Percentiles rank a stretch among this genome's conserved stretches.
Conservation (phyloP, 2,888 invertebrate genomes). For the Tortrix viridana region DNA sequence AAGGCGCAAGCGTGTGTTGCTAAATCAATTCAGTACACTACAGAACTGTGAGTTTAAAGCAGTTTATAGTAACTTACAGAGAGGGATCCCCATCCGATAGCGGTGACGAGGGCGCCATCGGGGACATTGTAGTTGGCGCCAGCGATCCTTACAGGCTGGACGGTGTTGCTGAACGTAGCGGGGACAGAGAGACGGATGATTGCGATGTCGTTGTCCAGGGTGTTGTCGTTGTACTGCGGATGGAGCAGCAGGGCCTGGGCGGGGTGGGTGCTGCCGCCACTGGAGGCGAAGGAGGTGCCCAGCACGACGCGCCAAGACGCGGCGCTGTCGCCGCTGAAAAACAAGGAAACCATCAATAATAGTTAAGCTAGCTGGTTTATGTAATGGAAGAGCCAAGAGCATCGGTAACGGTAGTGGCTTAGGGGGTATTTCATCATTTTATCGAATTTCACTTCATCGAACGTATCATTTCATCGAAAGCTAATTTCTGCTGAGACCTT, state of each 20-base stretch:
- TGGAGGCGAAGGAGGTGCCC: conserved; percentile 43
- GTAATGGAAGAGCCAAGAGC: too few relatives aligned
- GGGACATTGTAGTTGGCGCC: conserved; percentile 46
- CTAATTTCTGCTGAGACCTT: too few relatives aligned
- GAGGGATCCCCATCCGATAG: conserved; percentile 59
- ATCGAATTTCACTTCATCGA: too few relatives aligned
- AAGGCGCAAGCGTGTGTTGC: too few relatives aligned
- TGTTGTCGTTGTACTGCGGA: conserved; percentile 35
- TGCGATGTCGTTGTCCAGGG: conserved; percentile 46
- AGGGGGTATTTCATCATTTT: too few relatives aligned
- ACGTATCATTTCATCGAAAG: too few relatives aligned
- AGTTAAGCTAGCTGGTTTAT: too few relatives aligned
- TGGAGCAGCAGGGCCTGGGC: conserved; percentile 40
- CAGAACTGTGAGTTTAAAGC: too few relatives aligned
- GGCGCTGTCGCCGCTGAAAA: conserved; percentile 50
- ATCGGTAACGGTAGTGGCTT: too few relatives aligned
- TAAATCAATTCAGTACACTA: too few relatives aligned
- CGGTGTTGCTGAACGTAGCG: conserved; percentile 30
- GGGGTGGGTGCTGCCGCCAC: conserved; percentile 43
- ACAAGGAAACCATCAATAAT: not conserved
- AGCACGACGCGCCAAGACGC: conserved; percentile 54
- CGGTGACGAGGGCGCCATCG: conserved; percentile 44
- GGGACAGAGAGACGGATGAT: conserved; percentile 43
- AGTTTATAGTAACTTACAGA: too few relatives aligned
- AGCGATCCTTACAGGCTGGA: conserved; percentile 51